These are phyloP conservation scores for Arenaria interpres DNA, from an alignment of 2,113 vertebrate species.

Conservation along the genomic window DNA sequence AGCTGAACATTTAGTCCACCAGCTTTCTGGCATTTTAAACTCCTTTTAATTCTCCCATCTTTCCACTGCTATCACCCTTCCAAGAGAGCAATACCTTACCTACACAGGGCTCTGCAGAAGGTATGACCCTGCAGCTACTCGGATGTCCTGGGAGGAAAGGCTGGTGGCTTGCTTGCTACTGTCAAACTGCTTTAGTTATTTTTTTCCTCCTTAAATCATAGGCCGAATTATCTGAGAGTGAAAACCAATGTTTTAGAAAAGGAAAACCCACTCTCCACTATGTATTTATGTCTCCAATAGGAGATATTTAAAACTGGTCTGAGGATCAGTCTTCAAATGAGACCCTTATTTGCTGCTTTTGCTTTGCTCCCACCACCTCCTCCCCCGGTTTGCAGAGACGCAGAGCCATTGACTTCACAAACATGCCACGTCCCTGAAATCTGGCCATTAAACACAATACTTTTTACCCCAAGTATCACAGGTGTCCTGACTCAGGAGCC, in stretches of 20 bases:
- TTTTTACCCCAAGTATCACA: background rate
- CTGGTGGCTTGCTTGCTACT: background rate
- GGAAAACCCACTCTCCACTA: background rate
- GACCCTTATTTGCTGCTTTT: background rate
- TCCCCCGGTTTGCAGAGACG: background rate
- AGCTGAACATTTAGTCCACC: background rate
- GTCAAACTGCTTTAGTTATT: background rate
- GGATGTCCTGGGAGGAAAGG: background rate
- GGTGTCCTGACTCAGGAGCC: background rate
- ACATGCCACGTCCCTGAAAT: background rate
- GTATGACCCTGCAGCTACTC: background rate
- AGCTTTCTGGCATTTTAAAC: slow-evolving; percentile 1
- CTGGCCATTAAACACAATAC: rapidly evolving
- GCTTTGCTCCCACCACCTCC: background rate
- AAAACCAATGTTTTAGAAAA: background rate
- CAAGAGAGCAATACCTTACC: slow-evolving; percentile 10
- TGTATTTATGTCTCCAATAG: background rate
- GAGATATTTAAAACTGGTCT: background rate
- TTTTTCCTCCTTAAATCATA: background rate
- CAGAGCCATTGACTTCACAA: background rate
- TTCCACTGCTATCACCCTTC: background rate
- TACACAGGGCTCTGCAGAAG: slow-evolving; percentile 13
- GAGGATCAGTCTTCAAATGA: background rate
- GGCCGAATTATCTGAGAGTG: background rate
- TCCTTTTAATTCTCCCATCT: slow-evolving; percentile 13